Evolutionary conservation across 2,113 vertebrate genomes (phyloP), one percentile per base, ranked within the genome.

Genomic region (Octodon degus): DNA sequence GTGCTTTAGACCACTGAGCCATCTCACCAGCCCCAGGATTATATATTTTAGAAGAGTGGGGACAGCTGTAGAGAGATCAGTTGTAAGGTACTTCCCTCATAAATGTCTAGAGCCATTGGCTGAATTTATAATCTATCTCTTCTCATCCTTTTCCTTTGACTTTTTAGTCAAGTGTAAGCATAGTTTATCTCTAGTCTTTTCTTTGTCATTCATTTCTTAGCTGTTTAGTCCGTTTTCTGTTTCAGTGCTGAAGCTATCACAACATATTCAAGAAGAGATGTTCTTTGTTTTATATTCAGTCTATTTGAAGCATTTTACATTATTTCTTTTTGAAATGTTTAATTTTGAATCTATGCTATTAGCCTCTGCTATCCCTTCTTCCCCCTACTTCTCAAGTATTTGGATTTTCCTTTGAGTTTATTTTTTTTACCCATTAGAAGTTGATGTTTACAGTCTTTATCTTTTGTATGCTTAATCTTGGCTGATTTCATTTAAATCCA

Each of bases 401-500:
- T 91, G 60, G 17, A 80, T 92, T 94, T 92, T 86, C 43, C 43
- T 70, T 68, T 17, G 63, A 95, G 93, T 47, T 83, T 40, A 76
- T 76, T 76, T 27, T 90, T 93, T 8, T 86, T 89, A 37, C 9
- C 19, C 30, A n/a, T 85, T 43, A 94, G n/a, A 30, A 89, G 6
- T 68, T 70, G 67, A 6, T 93, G 12, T 89, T 37, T 13, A 17
- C n/a, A 93, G 22, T 3, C 32, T 86, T 79, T 79, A 68, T 87
- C 7, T 80, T 82, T 20, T 5, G 55, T 81, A n/a, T 3, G 7
- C 4, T 87, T 88, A 50, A 83, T 86, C 65, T 96, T 91, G 84
- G 19, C 20, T 86, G 34, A 95, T 34, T 86, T 91, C 40, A 84
- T 92, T 90, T 84, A 87, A 92, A 90, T 94, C 40, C 9, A 62